Evolutionary conservation across 2,113 vertebrate species (phyloP).

Genomic region (Empidonax alnorum): DNA sequence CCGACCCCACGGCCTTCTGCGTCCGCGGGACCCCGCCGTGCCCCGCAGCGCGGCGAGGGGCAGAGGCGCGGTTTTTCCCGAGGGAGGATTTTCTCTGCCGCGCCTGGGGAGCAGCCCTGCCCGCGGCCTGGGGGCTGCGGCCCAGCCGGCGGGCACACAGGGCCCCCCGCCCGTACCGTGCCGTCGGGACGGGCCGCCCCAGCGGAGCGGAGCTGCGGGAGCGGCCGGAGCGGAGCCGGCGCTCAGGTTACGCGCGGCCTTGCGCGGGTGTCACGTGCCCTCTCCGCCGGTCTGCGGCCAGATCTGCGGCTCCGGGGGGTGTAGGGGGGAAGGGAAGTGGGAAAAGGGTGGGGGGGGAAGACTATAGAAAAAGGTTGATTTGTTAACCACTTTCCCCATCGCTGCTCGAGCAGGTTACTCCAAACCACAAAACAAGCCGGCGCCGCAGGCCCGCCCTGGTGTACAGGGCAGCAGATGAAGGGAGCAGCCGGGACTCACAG

Average conservation of each 20-base stretch:
- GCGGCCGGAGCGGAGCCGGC: background rate
- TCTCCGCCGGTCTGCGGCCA: background rate
- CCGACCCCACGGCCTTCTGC: background rate
- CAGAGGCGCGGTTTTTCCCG: background rate
- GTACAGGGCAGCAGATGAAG: conserved; percentile 29
- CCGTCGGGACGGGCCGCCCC: background rate
- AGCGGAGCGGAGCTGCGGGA: background rate
- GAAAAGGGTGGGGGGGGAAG: too few relatives aligned
- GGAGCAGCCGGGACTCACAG: conserved; percentile 25
- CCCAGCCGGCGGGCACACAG: rapidly evolving
- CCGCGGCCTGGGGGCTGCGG: background rate
- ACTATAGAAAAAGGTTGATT: conserved; percentile 3
- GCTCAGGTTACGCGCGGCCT: background rate
- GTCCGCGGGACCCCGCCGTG: background rate
- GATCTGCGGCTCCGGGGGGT: background rate
- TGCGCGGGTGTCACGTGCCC: conserved; percentile 17
- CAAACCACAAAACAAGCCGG: conserved; percentile 49
- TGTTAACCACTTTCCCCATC: conserved; percentile 11
- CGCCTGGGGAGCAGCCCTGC: background rate
- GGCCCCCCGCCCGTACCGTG: background rate
- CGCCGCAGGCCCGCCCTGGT: conserved; percentile 11
- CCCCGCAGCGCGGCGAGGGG: background rate
- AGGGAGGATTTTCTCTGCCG: background rate
- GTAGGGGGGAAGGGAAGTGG: background rate
- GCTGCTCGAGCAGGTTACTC: conserved; percentile 29